A percentile compares a stretch with the other conserved stretches of the same genome.
These are phyloP conservation scores for Maniola hyperantus DNA, from an alignment of 2,888 invertebrate genomes.

Conservation along the genomic window DNA sequence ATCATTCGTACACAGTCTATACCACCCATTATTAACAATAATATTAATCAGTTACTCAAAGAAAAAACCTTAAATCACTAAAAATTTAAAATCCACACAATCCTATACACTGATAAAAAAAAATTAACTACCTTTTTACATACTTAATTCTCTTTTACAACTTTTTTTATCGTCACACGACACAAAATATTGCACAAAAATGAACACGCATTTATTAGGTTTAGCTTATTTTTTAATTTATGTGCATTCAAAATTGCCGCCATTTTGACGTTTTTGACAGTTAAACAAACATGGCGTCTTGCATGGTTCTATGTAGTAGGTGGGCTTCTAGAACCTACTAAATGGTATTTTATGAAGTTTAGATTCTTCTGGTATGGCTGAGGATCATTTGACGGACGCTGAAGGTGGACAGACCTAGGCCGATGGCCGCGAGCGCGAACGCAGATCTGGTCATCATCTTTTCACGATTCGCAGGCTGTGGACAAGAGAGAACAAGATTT, in stretches of 20 bases:
- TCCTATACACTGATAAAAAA: slow-evolving; percentile 33
- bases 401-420: slow-evolving; percentile 84
- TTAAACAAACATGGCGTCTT: slow-evolving; percentile 33
- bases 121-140: slow-evolving; percentile 60
- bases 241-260: slow-evolving; percentile 39
- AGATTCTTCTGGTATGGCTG: slow-evolving; percentile 71
- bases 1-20: slow-evolving; percentile 36
- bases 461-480: slow-evolving; percentile 79
- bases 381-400: slow-evolving; percentile 84
- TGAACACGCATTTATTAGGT: slow-evolving; percentile 29
- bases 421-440: slow-evolving; percentile 80
- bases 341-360: slow-evolving; percentile 40
- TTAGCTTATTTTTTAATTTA: slow-evolving; percentile 26
- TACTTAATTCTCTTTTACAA: slow-evolving; percentile 50
- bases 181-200: slow-evolving; percentile 35
- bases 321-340: slow-evolving; percentile 27
- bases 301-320: slow-evolving; percentile 28
- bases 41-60: slow-evolving; percentile 18
- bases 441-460: slow-evolving; percentile 83
- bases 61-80: slow-evolving; percentile 40
- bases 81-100: slow-evolving; percentile 39
- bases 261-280: slow-evolving; percentile 27
- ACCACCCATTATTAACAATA: slow-evolving; percentile 37
- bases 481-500: slow-evolving; percentile 38
- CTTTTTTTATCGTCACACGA: slow-evolving; percentile 49